These are phyloP conservation scores for Petrophora chlorosata DNA, from an alignment of 2,888 invertebrate genomes.

Conservation along the genomic window DNA sequence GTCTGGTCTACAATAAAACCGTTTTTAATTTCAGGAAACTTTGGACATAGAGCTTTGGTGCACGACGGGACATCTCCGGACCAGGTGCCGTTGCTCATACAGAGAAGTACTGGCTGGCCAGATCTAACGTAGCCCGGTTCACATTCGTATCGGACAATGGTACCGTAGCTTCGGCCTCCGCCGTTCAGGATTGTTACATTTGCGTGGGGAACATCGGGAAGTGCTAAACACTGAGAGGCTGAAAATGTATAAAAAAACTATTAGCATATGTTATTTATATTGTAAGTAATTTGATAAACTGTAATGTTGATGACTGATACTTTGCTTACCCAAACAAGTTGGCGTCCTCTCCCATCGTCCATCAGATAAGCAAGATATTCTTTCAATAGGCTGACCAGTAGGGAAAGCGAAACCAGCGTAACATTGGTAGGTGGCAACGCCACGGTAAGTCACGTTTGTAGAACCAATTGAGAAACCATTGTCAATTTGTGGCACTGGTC, in stretches of 20 bases:
- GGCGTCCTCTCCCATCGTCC: slow-evolving; percentile 97
- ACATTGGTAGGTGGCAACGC: slow-evolving; percentile 97
- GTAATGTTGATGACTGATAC: not conserved
- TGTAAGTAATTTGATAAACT: not conserved
- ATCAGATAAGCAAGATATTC: slow-evolving; percentile 94
- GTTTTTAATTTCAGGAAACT: slow-evolving; percentile 92
- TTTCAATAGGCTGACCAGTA: slow-evolving; percentile 93
- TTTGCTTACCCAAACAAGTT: slow-evolving; percentile 89
- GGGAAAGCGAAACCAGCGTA: slow-evolving; percentile 98
- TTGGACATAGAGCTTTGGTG: slow-evolving; percentile 88
- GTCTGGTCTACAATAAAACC: slow-evolving; percentile 93
- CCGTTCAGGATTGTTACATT: slow-evolving; percentile 94
- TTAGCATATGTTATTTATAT: not conserved
- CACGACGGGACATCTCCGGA: slow-evolving; percentile 95
- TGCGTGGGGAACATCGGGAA: slow-evolving; percentile 94
- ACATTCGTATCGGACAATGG: slow-evolving; percentile 95
- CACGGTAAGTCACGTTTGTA: slow-evolving; percentile 96
- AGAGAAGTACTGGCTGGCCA: slow-evolving; percentile 95
- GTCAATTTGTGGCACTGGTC: slow-evolving; percentile 98
- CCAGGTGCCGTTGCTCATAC: slow-evolving; percentile 98
- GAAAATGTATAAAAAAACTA: slow-evolving; percentile 34
- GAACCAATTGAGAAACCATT: slow-evolving; percentile 98
- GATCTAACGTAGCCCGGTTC: slow-evolving; percentile 94
- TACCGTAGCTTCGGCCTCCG: slow-evolving; percentile 95
- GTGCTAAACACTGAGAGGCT: slow-evolving; percentile 95